A percentile compares a stretch with the other conserved stretches of the same genome.
These are phyloP conservation scores for Drosophila sordidula DNA, from an alignment of 2,888 invertebrate species.

Conservation along the genomic window DNA sequence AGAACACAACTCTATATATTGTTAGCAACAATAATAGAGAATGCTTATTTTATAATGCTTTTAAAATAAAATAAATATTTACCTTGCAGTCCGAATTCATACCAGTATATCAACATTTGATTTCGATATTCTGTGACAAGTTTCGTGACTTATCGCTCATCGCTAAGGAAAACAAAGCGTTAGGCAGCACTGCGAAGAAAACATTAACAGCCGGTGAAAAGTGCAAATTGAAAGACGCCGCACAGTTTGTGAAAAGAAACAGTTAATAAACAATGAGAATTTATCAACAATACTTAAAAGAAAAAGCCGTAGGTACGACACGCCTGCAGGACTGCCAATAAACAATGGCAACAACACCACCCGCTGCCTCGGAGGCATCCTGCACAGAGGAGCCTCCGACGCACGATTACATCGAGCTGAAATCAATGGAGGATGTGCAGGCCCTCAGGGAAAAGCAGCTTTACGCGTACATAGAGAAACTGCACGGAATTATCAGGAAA, in stretches of 20 bases:
- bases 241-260: not conserved
- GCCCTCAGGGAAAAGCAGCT: slow-evolving; percentile 64
- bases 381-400: slow-evolving; percentile 13
- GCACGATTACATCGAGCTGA: slow-evolving; percentile 58
- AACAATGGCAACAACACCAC: slow-evolving; percentile 29
- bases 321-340: not conserved
- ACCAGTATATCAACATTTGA: not conserved
- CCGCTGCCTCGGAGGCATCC: slow-evolving; percentile 7
- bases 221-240: not conserved
- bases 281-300: not conserved
- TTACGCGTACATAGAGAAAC: slow-evolving; percentile 75
- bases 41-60: no score
- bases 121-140: not conserved
- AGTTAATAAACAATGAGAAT: not conserved
- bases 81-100: no score
- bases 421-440: slow-evolving; percentile 56
- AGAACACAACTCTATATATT: no score
- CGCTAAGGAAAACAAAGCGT: not conserved
- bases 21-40: no score
- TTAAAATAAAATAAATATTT: no score
- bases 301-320: no score
- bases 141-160: slow-evolving; percentile 1
- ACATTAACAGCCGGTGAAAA: slow-evolving; percentile 25
- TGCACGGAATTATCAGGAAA: slow-evolving; percentile 78
- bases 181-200: slow-evolving; percentile 4